A percentile compares a stretch with the other conserved stretches of the same genome.
phyloP scores from a whole-genome alignment of 2,888 invertebrate genomes.

The Eupithecia tripunctaria region DNA sequence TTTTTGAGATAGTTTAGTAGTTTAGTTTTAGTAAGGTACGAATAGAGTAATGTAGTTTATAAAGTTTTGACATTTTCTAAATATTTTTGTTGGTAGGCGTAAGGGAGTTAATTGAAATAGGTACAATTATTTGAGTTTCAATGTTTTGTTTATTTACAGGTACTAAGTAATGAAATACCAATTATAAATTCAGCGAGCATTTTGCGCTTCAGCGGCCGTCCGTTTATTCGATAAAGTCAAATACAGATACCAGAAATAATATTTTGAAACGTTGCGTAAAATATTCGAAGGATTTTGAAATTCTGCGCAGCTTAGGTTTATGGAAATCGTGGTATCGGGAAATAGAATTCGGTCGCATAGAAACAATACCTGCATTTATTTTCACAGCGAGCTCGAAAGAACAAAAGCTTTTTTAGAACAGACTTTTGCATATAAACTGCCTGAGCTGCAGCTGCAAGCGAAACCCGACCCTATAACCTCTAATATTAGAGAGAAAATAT shows the following conservation, averaged over 20 bases:
- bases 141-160: background rate
- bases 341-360: constrained; percentile 13
- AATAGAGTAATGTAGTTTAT: too few species aligned
- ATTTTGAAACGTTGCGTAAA: constrained; percentile 24
- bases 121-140: background rate
- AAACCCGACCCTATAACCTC: background rate
- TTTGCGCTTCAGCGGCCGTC: background rate
- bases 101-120: background rate
- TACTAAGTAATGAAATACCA: background rate
- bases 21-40: too few species aligned
- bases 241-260: constrained; percentile 13
- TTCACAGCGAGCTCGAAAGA: constrained; percentile 2
- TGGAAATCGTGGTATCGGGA: constrained; percentile 19
- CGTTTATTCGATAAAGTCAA: constrained; percentile 29
- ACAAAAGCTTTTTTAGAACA: constrained; percentile 3
- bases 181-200: constrained; percentile 1
- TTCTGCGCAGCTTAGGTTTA: constrained; percentile 22
- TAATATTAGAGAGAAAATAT: background rate
- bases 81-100: background rate
- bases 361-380: constrained; percentile 8
- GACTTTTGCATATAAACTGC: constrained; percentile 2
- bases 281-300: constrained; percentile 32
- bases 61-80: background rate
- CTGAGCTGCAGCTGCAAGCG: background rate
- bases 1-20: background rate